Conservation (phyloP, 2,888 invertebrate genomes). For the Mythimna impura region DNA sequence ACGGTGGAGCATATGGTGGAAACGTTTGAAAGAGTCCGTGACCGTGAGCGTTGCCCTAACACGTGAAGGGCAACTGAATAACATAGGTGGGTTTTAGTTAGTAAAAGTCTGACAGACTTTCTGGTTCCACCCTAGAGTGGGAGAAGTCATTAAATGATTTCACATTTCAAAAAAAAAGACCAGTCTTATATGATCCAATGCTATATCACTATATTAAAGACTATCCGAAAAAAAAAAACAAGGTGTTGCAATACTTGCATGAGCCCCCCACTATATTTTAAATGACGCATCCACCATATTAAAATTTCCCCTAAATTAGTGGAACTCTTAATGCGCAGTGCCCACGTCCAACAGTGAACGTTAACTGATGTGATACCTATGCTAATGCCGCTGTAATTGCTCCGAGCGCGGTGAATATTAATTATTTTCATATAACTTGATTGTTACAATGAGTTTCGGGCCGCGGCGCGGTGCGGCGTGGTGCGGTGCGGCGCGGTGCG, state of each 20-base stretch:
- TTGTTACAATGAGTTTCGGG: constrained; percentile 54
- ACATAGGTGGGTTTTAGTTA: too few relatives aligned
- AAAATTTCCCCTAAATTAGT: constrained; percentile 1
- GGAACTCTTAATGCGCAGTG: constrained; percentile 8
- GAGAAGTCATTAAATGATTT: too few relatives aligned
- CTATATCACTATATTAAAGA: too few relatives aligned
- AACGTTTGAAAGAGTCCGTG: too few relatives aligned
- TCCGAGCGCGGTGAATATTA: constrained; percentile 59
- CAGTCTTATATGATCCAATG: too few relatives aligned
- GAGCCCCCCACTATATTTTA: background rate
- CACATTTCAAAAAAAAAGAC: too few relatives aligned
- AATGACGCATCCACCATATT: constrained; percentile 2
- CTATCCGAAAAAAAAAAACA: background rate
- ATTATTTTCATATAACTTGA: constrained; percentile 63
- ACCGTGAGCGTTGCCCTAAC: too few relatives aligned
- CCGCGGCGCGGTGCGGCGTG: background rate
- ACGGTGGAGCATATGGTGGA: too few relatives aligned
- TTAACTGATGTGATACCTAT: constrained; percentile 38
- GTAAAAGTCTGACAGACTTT: too few relatives aligned
- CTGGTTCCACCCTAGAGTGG: too few relatives aligned
- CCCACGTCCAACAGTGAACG: constrained; percentile 10
- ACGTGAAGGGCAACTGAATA: too few relatives aligned
- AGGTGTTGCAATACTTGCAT: background rate
- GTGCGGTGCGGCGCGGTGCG: constrained; percentile 1
- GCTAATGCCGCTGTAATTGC: constrained; percentile 46